Evolutionary conservation across 2,888 invertebrate species (phyloP), one percentile per base, ranked within the genome.

Genomic region (Phyllotreta striolata): DNA sequence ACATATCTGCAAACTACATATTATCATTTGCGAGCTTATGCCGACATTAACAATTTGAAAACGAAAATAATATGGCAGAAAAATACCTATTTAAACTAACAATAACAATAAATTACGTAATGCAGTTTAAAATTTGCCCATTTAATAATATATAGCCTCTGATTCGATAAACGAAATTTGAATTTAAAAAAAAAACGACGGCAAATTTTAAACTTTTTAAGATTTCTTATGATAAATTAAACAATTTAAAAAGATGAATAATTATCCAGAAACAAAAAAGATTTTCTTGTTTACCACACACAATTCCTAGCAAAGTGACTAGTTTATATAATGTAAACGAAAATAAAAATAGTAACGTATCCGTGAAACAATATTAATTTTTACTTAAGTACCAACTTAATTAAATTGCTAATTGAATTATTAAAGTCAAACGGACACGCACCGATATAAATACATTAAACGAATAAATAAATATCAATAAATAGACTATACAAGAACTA

Each of bases 371-470:
- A 57, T 57, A 37, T 24, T 9, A 12, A n/a, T 55, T 8, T n/a
- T 14, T 4, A 5, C 9, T 24, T n/a, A n/a, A n/a, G n/a, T n/a
- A n/a, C n/a, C n/a, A n/a, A n/a, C n/a, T 24, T 6, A 24, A 24
- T 24, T 44, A 39, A 24, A 47, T 38, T 51, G 51, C 51, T 55
- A 44, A 57, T n/a, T 44, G 55, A 57, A 57, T 66, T 63, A 65
- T 60, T 67, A 69, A 54, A 66, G 70, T 67, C 73, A 73, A 71
- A 74, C 75, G 74, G 74, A 73, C 74, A 75, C 75, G 67, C 65
- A 62, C 43, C 43, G 68, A 68, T 72, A 68, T 51, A 60, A 64
- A 55, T 62, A 64, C 66, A 67, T 65, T 62, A 65, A 67, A 66
- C 68, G 66, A 64, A 67, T 67, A 67, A 72, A 68, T 72, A 70